phyloP scores from a whole-genome alignment of 1,140 invertebrate species.

The Protaetia brevitarsis region DNA sequence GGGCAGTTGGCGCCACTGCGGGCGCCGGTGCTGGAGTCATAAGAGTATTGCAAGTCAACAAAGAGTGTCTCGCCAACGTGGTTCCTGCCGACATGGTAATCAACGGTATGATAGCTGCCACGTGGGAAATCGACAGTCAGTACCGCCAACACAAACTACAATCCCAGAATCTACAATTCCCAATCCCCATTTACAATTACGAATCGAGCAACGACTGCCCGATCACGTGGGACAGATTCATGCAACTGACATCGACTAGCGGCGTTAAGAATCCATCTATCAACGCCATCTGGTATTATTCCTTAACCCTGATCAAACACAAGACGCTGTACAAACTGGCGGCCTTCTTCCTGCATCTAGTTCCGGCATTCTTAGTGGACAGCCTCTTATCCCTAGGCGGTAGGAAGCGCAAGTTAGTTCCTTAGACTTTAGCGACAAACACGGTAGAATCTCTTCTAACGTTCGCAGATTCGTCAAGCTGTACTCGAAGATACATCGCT shows the following conservation, averaged over 20 bases:
- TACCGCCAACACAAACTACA: not conserved
- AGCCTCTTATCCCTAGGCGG: constrained; percentile 54
- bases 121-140: constrained; percentile 57
- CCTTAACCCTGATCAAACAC: constrained; percentile 53
- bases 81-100: constrained; percentile 85
- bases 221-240: constrained; percentile 48
- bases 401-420: constrained; percentile 60
- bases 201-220: constrained; percentile 66
- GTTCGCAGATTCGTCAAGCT: constrained; percentile 22
- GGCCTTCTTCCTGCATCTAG: constrained; percentile 56
- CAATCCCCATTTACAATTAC: constrained; percentile 50
- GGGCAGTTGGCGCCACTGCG: constrained; percentile 66
- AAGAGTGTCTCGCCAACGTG: constrained; percentile 68
- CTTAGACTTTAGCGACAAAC: too few relatives aligned
- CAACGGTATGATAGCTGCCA: constrained; percentile 74
- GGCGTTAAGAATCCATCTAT: constrained; percentile 31
- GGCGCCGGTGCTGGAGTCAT: constrained; percentile 67
- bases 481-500: constrained; percentile 67
- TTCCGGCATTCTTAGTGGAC: constrained; percentile 61
- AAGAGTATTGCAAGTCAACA: constrained; percentile 64
- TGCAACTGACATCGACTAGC: constrained; percentile 28
- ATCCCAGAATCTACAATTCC: not conserved
- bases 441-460: not conserved
- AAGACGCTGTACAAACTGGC: constrained; percentile 44
- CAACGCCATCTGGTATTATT: constrained; percentile 47